These are phyloP conservation scores for Sitodiplosis mosellana DNA, from an alignment of 1,140 invertebrate species.

Conservation along the genomic window DNA sequence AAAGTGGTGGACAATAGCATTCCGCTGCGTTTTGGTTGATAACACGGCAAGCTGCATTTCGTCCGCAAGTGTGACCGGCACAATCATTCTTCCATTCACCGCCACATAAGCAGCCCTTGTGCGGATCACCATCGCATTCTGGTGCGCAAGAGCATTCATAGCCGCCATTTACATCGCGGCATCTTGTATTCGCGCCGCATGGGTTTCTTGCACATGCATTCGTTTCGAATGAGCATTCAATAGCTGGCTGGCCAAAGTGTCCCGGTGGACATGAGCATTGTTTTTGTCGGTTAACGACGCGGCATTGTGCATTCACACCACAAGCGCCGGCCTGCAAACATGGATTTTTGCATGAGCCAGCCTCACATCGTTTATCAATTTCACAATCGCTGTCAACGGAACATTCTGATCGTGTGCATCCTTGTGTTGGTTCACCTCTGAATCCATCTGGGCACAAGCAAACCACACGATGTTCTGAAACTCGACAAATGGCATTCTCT, in stretches of 20 bases:
- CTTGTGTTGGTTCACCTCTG: conserved; percentile 53
- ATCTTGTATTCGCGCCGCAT: conserved; percentile 68
- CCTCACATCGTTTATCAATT: conserved; percentile 51
- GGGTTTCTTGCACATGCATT: conserved; percentile 58
- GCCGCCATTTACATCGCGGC: conserved; percentile 48
- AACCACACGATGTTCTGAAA: conserved; percentile 57
- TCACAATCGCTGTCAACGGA: conserved; percentile 58
- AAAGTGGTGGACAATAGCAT: conserved; percentile 67
- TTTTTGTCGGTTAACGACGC: conserved; percentile 50
- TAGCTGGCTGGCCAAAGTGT: conserved; percentile 61
- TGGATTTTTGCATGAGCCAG: conserved; percentile 62
- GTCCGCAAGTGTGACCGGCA: conserved; percentile 52
- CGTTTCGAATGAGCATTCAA: conserved; percentile 42
- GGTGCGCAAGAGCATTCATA: conserved; percentile 61
- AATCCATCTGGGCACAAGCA: conserved; percentile 72
- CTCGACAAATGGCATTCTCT: conserved; percentile 51
- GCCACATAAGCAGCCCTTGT: conserved; percentile 57
- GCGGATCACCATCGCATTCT: conserved; percentile 65
- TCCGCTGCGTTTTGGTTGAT: conserved; percentile 41
- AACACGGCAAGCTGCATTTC: conserved; percentile 60
- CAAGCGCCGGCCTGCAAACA: conserved; percentile 57
- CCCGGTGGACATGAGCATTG: conserved; percentile 72
- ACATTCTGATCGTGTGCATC: conserved; percentile 60
- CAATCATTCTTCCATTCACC: conserved; percentile 41
- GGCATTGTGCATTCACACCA: conserved; percentile 70